phyloP scores from a whole-genome alignment of 2,113 vertebrate genomes.

The Maccullochella peelii region DNA sequence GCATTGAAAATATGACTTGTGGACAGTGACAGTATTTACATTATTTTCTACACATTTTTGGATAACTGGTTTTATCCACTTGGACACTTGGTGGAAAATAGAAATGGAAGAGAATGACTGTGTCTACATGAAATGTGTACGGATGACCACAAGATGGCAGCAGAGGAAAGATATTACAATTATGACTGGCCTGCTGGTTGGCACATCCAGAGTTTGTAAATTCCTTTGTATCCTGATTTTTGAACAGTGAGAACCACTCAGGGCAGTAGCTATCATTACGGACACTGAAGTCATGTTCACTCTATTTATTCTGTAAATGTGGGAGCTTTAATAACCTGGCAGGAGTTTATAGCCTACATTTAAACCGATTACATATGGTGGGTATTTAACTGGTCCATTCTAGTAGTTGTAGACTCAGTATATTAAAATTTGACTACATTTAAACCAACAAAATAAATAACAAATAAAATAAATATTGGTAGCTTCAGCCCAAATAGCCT shows the following conservation, averaged over 20 bases:
- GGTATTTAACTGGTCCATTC: not conserved
- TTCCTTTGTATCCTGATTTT: not conserved
- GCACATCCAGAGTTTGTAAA: not conserved
- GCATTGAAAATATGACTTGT: not conserved
- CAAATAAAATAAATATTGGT: too few relatives aligned
- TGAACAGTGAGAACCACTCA: not conserved
- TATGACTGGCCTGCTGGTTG: not conserved
- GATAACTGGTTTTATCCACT: not conserved
- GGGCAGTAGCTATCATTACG: not conserved
- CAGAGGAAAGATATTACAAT: not conserved
- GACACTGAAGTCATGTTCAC: not conserved
- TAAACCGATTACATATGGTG: not conserved
- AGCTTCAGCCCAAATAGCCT: not conserved
- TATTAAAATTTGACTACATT: not conserved
- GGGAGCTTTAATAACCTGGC: not conserved
- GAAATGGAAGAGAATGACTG: not conserved
- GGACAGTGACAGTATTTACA: not conserved
- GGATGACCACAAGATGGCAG: conserved; percentile 54
- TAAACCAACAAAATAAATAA: not conserved
- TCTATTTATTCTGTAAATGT: not conserved
- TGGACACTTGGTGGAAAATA: not conserved
- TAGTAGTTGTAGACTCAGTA: not conserved
- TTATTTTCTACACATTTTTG: not conserved
- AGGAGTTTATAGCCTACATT: not conserved
- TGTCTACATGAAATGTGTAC: not conserved